Percentiles rank a stretch among this genome's conserved stretches.
These are phyloP conservation scores for Grammomys surdaster DNA, from an alignment of 2,113 vertebrate genomes.

Conservation along the genomic window DNA sequence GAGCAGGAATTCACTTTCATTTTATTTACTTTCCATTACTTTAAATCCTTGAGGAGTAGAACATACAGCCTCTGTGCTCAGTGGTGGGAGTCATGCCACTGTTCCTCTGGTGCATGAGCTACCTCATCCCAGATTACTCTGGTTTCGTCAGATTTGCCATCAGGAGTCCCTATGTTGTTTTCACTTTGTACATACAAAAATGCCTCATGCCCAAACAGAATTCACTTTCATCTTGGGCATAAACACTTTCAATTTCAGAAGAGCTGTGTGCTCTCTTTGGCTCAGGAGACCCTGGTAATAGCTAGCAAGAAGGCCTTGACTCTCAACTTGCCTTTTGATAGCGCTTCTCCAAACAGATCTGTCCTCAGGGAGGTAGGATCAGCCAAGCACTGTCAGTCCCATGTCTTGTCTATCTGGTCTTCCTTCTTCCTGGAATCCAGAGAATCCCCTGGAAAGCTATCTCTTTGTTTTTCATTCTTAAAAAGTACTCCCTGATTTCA, in stretches of 20 bases:
- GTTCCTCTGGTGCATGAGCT: not conserved
- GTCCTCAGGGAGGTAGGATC: not conserved
- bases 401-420: slow-evolving; percentile 79
- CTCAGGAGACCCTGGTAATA: not conserved
- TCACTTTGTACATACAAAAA: not conserved
- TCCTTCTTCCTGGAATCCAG: not conserved
- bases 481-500: not conserved
- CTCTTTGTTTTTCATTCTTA: not conserved
- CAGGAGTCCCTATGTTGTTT: not conserved
- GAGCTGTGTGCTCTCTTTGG: not conserved
- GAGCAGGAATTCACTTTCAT: not conserved
- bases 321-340: not conserved
- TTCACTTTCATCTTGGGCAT: not conserved
- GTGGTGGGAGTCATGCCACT: not conserved
- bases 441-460: not conserved
- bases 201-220: not conserved
- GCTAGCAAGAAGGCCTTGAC: not conserved
- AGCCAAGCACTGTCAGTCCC: slow-evolving; percentile 66
- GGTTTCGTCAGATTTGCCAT: not conserved
- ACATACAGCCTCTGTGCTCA: not conserved
- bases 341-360: not conserved
- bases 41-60: not conserved
- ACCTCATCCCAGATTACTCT: not conserved
- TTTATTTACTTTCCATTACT: not conserved
- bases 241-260: not conserved